phyloP scores from a whole-genome alignment of 2,888 invertebrate genomes.

The Hydrotaea diabolus region DNA sequence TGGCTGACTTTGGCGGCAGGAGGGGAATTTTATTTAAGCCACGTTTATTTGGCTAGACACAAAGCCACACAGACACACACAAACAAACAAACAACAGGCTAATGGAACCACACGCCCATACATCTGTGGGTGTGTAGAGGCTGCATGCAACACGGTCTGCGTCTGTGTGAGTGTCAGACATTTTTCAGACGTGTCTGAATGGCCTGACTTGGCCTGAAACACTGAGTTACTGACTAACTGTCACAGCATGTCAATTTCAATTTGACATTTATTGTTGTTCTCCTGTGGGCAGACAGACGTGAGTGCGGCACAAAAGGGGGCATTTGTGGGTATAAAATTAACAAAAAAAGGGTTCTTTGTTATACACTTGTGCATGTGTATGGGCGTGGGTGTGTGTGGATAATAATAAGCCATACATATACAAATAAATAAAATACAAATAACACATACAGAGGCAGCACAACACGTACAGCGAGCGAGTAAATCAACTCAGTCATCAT shows the following conservation, averaged over 20 bases:
- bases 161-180: constrained; percentile 3
- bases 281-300: too few relatives aligned
- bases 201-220: constrained; percentile 42
- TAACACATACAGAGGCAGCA: background rate
- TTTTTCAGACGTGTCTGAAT: constrained; percentile 41
- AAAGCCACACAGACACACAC: constrained; percentile 6
- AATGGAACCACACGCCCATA: constrained; percentile 33
- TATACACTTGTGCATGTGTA: background rate
- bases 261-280: constrained; percentile 65
- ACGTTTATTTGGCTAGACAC: constrained; percentile 34
- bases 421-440: constrained; percentile 19
- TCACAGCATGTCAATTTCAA: constrained; percentile 65
- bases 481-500: constrained; percentile 13
- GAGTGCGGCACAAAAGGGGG: too few relatives aligned
- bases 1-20: background rate
- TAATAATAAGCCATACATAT: constrained; percentile 50
- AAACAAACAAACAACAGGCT: too few relatives aligned
- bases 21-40: constrained; percentile 4
- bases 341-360: constrained; percentile 32
- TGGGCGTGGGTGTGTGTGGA: background rate
- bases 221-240: constrained; percentile 56
- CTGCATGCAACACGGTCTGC: background rate
- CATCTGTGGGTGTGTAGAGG: background rate
- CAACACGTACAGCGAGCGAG: background rate
- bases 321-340: background rate